Conservation (phyloP, 2,113 vertebrate genomes). For the Tragelaphus scriptus region DNA sequence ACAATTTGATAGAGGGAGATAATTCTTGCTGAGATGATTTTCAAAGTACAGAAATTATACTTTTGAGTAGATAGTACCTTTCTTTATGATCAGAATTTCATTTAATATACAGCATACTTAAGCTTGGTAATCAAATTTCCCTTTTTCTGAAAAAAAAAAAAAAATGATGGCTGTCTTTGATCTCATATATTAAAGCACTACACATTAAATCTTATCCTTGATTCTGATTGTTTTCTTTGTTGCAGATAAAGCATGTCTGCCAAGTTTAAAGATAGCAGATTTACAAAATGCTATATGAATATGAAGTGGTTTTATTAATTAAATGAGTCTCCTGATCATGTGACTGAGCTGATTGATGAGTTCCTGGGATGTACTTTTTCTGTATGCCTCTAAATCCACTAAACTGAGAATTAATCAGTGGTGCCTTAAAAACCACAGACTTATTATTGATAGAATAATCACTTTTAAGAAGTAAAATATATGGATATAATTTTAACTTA, state of each 20-base stretch:
- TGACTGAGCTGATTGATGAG: conserved; percentile 76
- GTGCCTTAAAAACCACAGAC: conserved; percentile 60
- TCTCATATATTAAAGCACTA: conserved; percentile 78
- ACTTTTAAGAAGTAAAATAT: conserved; percentile 32
- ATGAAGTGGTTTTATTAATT: conserved; percentile 75
- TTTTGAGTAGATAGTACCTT: conserved; percentile 92
- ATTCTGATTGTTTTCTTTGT: conserved; percentile 75
- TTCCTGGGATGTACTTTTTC: conserved; percentile 71
- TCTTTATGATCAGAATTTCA: conserved; percentile 88
- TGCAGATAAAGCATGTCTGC: conserved; percentile 67
- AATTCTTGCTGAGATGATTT: conserved; percentile 99
- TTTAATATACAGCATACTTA: conserved; percentile 85
- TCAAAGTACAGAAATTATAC: conserved; percentile 98
- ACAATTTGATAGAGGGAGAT: conserved; percentile 93
- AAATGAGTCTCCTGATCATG: conserved; percentile 64
- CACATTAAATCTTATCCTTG: conserved; percentile 81
- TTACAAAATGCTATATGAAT: conserved; percentile 65
- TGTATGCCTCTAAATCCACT: conserved; percentile 64
- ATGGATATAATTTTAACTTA: conserved; percentile 44
- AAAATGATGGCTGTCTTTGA: conserved; percentile 75
- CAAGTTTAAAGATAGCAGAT: conserved; percentile 60
- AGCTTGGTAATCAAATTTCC: conserved; percentile 83
- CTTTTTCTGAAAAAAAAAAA: conserved; percentile 57
- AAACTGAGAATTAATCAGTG: conserved; percentile 78
- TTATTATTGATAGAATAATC: conserved; percentile 68